phyloP scores from a whole-genome alignment of 2,888 invertebrate species.

The Suillia variegata region DNA sequence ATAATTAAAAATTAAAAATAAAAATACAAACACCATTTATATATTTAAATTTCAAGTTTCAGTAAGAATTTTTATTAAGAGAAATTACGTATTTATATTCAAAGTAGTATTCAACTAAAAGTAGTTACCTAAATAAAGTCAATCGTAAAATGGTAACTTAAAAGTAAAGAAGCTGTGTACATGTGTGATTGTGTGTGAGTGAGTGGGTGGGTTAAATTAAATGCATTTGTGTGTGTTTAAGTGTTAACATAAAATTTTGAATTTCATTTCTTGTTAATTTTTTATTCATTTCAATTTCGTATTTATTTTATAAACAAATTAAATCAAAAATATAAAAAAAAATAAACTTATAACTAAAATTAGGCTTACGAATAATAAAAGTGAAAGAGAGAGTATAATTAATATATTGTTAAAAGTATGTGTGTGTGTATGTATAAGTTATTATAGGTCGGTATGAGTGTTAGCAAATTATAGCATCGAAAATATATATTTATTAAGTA shows the following conservation, averaged over 20 bases:
- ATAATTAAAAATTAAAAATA: neutral
- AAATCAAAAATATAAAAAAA: slow-evolving; percentile 31
- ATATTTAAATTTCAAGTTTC: neutral
- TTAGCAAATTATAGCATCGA: neutral
- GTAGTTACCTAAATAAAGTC: slow-evolving; percentile 5
- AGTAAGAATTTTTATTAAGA: slow-evolving; percentile 6
- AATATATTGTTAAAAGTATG: neutral
- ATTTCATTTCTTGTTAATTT: slow-evolving; percentile 23
- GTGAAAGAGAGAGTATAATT: neutral
- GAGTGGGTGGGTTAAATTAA: neutral
- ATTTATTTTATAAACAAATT: slow-evolving; percentile 49
- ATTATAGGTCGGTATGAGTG: neutral
- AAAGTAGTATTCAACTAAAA: neutral
- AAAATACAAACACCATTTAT: slow-evolving; percentile 2
- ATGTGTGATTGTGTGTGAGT: neutral
- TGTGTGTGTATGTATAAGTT: neutral
- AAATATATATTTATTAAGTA: no score
- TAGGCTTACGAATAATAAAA: no score
- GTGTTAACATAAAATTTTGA: slow-evolving; percentile 25
- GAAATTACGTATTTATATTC: slow-evolving; percentile 5
- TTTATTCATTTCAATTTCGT: slow-evolving; percentile 33
- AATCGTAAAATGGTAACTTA: slow-evolving; percentile 10
- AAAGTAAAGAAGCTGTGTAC: slow-evolving; percentile 13
- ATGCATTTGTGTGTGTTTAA: slow-evolving; percentile 1
- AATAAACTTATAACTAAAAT: slow-evolving; percentile 14